Conservation (phyloP, 2,888 invertebrate species). For the Myopa testacea region DNA sequence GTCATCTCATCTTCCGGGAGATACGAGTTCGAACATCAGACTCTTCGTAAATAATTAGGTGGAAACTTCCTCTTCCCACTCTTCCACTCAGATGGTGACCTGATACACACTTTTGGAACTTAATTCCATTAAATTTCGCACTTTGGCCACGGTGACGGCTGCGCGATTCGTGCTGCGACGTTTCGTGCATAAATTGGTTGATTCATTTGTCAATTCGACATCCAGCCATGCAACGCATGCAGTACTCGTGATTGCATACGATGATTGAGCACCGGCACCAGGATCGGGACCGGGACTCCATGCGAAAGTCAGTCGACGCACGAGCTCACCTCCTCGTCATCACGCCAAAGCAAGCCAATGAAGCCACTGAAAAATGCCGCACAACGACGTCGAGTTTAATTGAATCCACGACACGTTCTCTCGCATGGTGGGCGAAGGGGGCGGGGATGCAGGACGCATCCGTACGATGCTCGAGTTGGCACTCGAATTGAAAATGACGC, state of each 20-base stretch:
- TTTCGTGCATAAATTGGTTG: constrained; percentile 31
- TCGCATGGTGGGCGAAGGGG: not conserved
- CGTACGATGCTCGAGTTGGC: not conserved
- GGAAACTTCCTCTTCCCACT: not conserved
- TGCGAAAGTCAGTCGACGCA: constrained; percentile 14
- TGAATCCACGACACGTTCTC: constrained; percentile 21
- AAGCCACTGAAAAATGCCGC: not conserved
- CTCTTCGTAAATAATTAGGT: not conserved
- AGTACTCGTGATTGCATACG: constrained; percentile 12
- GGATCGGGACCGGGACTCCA: not conserved
- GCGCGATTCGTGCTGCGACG: constrained; percentile 10
- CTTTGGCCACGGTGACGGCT: constrained; percentile 4
- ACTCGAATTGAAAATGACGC: constrained; percentile 29
- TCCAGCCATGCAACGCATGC: constrained; percentile 5
- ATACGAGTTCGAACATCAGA: not conserved
- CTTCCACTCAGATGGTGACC: not conserved
- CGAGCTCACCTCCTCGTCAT: not conserved
- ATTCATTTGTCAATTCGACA: constrained; percentile 22
- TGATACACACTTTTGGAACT: constrained; percentile 8
- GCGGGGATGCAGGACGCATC: not conserved
- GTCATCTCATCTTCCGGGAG: not conserved
- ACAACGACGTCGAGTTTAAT: constrained; percentile 31
- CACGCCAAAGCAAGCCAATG: not conserved
- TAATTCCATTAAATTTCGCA: constrained; percentile 24
- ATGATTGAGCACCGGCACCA: constrained; percentile 14